Conservation (phyloP, 2,797 vertebrate species). For the Limnodromus scolopaceus region DNA sequence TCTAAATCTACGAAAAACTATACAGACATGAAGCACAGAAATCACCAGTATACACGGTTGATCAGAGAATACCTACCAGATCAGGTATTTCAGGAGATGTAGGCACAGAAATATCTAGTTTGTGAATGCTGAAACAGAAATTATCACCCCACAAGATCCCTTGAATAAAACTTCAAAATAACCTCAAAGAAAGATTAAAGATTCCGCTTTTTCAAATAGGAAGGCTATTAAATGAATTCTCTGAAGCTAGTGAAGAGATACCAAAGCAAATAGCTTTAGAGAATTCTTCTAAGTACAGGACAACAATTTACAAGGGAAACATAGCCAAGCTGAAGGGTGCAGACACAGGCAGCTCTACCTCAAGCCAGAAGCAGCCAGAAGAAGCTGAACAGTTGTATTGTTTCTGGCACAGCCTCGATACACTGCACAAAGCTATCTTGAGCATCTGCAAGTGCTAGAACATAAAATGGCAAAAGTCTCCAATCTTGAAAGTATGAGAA, state of each 20-base stretch:
- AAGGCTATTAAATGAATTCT: not conserved
- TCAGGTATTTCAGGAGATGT: not conserved
- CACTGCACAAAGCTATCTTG: not conserved
- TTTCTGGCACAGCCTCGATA: not conserved
- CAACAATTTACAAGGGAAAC: not conserved
- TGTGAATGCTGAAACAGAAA: not conserved
- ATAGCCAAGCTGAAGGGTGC: not conserved
- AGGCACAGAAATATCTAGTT: not conserved
- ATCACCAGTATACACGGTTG: not conserved
- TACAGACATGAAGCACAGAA: not conserved
- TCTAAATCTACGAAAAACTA: not conserved
- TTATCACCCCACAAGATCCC: not conserved
- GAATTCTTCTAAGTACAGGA: not conserved
- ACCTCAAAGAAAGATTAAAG: not conserved
- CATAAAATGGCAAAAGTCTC: not conserved
- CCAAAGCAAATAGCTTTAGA: not conserved
- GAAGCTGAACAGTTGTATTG: not conserved
- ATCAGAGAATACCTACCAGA: not conserved
- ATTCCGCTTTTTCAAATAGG: not conserved
- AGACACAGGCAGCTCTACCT: not conserved
- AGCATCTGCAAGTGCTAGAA: not conserved
- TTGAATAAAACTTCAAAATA: not conserved
- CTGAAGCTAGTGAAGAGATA: not conserved
- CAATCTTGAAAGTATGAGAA: not conserved
- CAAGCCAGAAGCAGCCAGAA: not conserved